Evolutionary conservation across 2,113 vertebrate species (phyloP), one percentile per base, ranked within the genome.

Genomic region (Cepphus grylle): DNA sequence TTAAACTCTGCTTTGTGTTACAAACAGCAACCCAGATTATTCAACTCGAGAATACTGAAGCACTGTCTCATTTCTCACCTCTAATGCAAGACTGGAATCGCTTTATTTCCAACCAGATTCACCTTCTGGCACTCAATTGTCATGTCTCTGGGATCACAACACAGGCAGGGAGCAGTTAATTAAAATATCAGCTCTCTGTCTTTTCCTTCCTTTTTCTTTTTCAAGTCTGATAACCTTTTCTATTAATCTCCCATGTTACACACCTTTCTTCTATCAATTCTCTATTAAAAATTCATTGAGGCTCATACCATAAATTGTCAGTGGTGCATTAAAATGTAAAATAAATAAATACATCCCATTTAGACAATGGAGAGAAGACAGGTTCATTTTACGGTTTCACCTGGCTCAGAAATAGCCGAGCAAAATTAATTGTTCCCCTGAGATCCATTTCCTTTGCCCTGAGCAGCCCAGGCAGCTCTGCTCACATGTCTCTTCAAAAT

Each of bases 161-260:
- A 17, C 86, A 92, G 76, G 69, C 86, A 86, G 95, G 82, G 95
- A 95, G 72, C 72, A 94, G 80, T 96, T 94, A 95, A 96, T 96
- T 96, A 95, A 96, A 94, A 94, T 86, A 96, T 94, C 95, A 95
- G 59, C 86, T 62, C 73, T 72, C 76, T 74, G 38, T 45, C 76
- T 83, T 82, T 91, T 62, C 77, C 85, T 76, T 86, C 43, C 58
- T 82, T 65, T 81, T 73, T 15, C 55, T 82, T 88, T 91, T 92
- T 95, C 88, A 96, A 93, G 71, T 50, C 50, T 1, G 16, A 81
- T 81, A 96, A 84, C 20, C 25, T 61, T 80, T 93, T 88, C 81
- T 93, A 92, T 94, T 93, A 85, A 91, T 88, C 58, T 92, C 67
- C 66, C 71, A 71, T 26, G 85, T 90, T 83, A 81, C 50, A 92